These are phyloP conservation scores for Halichoeres trimaculatus DNA, from an alignment of 2,113 vertebrate genomes.

Conservation along the genomic window DNA sequence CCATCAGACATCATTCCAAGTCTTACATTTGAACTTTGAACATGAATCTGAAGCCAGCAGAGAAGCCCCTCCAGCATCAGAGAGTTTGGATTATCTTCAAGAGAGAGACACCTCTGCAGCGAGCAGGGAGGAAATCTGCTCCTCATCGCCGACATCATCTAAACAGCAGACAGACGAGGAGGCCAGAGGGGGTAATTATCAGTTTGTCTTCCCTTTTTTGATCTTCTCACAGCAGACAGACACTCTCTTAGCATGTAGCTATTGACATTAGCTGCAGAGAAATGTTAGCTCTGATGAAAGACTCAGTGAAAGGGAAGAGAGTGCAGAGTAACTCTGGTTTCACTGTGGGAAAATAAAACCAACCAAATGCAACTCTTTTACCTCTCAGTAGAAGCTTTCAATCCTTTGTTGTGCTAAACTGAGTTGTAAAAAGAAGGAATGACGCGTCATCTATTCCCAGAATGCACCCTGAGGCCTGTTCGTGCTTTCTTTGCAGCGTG, in stretches of 20 bases:
- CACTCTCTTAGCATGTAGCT: neutral
- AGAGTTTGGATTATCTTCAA: conserved; percentile 70
- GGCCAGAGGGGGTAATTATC: conserved; percentile 22
- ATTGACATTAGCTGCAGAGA: conserved; percentile 3
- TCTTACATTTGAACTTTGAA: conserved; percentile 64
- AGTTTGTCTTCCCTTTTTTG: neutral
- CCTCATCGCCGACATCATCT: conserved; percentile 15
- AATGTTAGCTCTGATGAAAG: neutral
- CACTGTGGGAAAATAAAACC: neutral
- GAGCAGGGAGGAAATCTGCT: conserved; percentile 27
- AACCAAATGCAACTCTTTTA: neutral
- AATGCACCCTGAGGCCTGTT: neutral
- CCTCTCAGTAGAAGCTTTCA: neutral
- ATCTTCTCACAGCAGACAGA: neutral
- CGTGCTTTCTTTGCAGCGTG: neutral
- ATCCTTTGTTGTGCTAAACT: neutral
- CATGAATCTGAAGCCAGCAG: conserved; percentile 44
- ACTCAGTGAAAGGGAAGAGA: neutral
- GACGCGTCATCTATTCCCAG: neutral
- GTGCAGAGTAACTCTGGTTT: no score
- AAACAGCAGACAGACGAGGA: neutral
- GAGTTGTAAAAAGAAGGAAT: neutral
- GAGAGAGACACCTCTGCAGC: conserved; percentile 32
- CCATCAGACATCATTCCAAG: conserved; percentile 43
- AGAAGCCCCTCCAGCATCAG: conserved; percentile 54